phyloP scores from a whole-genome alignment of 2,797 vertebrate genomes.

The Pseudochirops corinnae region DNA sequence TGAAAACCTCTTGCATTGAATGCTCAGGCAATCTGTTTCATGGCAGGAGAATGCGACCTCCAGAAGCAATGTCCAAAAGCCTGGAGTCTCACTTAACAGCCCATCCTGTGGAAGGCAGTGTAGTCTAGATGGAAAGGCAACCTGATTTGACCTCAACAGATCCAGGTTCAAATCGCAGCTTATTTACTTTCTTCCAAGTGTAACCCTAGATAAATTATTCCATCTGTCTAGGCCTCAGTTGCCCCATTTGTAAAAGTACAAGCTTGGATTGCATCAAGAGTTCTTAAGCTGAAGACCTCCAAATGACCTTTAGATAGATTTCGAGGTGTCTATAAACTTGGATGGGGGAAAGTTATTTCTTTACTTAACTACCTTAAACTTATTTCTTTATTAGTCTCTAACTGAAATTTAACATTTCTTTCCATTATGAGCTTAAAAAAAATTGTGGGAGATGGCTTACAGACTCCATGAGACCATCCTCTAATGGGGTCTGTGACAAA shows the following conservation, averaged over 20 bases:
- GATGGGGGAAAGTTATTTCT: too few species aligned
- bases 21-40: conserved; percentile 59
- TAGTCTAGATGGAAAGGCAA: background rate
- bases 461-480: background rate
- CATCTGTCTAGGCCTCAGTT: background rate
- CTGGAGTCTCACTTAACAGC: conserved; percentile 54
- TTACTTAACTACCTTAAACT: too few species aligned
- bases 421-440: background rate
- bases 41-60: conserved; percentile 23
- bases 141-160: background rate
- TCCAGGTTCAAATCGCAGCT: background rate
- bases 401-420: background rate
- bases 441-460: background rate
- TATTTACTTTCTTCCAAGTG: background rate
- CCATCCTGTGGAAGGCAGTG: background rate
- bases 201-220: background rate
- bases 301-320: background rate
- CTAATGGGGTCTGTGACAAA: background rate
- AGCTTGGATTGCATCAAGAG: background rate
- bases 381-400: background rate
- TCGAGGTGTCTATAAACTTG: background rate
- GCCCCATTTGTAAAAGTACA: background rate
- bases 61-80: conserved; percentile 48
- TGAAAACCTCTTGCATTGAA: conserved; percentile 80
- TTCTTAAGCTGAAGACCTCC: background rate